A percentile compares a stretch with the other conserved stretches of the same genome.
Evolutionary conservation across 2,113 vertebrate species (phyloP).

Genomic region (Aviceda subcristata): DNA sequence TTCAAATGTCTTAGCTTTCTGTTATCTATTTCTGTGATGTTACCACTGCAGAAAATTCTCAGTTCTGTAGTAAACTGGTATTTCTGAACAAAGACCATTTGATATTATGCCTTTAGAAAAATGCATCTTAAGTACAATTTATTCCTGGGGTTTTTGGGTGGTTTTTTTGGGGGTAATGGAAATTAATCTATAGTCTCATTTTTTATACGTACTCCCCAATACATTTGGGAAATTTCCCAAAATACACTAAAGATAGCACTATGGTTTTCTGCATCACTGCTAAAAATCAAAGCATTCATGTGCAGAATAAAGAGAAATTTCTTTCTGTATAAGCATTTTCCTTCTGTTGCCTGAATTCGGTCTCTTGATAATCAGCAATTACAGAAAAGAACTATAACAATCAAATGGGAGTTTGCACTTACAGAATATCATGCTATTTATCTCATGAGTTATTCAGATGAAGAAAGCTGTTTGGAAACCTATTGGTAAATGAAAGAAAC

Average conservation of each 20-base stretch:
- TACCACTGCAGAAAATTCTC: not conserved
- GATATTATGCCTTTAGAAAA: not conserved
- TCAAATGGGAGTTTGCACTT: conserved; percentile 23
- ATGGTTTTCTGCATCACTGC: not conserved
- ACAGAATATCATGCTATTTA: not conserved
- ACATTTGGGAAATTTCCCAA: not conserved
- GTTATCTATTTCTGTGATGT: not conserved
- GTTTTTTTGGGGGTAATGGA: not conserved
- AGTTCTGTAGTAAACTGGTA: not conserved
- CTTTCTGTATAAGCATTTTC: not conserved
- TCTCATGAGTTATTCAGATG: not conserved
- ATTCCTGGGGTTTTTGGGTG: not conserved
- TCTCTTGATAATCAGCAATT: conserved; percentile 29
- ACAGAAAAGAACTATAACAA: conserved; percentile 9
- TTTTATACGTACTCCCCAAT: not conserved
- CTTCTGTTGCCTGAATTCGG: not conserved
- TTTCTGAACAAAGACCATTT: not conserved
- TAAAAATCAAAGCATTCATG: conserved; percentile 31
- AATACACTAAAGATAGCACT: not conserved
- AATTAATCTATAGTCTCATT: not conserved
- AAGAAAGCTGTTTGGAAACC: conserved; percentile 13
- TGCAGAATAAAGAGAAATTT: conserved; percentile 24
- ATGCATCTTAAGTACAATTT: not conserved
- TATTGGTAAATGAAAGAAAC: not conserved
- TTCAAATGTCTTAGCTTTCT: not conserved